A percentile compares a stretch with the other conserved stretches of the same genome.
Conservation (phyloP, 2,113 vertebrate species). For the Tor tambroides region DNA sequence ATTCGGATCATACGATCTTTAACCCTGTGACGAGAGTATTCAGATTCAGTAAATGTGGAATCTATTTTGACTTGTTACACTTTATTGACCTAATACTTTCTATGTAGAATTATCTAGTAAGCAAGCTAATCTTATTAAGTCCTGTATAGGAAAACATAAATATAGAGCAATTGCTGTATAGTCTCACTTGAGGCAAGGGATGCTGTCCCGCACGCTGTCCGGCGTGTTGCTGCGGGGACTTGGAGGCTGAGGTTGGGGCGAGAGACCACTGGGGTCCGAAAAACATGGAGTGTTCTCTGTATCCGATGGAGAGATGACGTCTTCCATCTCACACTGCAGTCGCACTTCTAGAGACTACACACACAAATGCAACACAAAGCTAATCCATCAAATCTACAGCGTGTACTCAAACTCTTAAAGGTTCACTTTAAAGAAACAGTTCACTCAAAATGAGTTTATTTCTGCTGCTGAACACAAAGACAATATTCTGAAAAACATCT, state of each 20-base stretch:
- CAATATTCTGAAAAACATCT: not conserved
- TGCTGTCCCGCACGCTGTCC: constrained; percentile 87
- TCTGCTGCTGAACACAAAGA: not conserved
- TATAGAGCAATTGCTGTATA: not conserved
- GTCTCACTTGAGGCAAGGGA: constrained; percentile 82
- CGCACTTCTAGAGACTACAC: constrained; percentile 89
- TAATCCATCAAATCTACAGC: not conserved
- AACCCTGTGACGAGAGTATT: constrained; percentile 72
- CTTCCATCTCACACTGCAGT: constrained; percentile 89
- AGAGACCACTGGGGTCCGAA: constrained; percentile 84
- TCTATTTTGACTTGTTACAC: not conserved
- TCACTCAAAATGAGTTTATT: too few species aligned
- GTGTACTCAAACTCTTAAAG: not conserved
- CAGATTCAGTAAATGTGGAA: too few species aligned
- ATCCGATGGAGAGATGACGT: constrained; percentile 89
- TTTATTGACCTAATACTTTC: not conserved
- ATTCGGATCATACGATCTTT: constrained; percentile 87
- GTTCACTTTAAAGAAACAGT: too few species aligned
- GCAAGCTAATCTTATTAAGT: not conserved
- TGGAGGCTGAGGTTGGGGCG: constrained; percentile 80
- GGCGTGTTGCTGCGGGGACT: constrained; percentile 85
- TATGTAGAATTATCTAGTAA: not conserved
- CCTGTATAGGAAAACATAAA: not conserved
- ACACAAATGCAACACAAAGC: constrained; percentile 25
- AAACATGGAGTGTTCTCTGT: constrained; percentile 86